Percentiles rank a stretch among this genome's conserved stretches.
phyloP scores from a whole-genome alignment of 1,140 invertebrate genomes.

The Microplitis mediator region DNA sequence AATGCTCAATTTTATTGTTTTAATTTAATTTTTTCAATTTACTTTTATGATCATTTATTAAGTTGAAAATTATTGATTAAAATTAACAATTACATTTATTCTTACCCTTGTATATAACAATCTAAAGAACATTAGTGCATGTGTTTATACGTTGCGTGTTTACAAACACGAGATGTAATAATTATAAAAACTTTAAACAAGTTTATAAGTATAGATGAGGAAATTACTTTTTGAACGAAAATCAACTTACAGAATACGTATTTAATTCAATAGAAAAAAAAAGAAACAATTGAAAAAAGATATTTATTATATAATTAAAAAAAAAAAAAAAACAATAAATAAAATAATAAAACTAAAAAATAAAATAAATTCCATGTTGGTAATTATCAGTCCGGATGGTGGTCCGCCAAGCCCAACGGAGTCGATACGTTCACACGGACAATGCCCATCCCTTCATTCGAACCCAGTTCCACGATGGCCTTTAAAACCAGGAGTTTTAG shows the following conservation, averaged over 20 bases:
- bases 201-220: background rate
- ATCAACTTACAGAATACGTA: background rate
- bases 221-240: background rate
- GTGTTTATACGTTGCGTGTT: background rate
- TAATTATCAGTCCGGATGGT: conserved; percentile 50
- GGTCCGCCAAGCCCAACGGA: conserved; percentile 55
- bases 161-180: background rate
- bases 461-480: conserved; percentile 83
- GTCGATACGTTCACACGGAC: conserved; percentile 49
- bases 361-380: conserved; percentile 12
- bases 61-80: background rate
- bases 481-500: conserved; percentile 83
- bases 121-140: background rate
- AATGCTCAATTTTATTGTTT: too few relatives aligned
- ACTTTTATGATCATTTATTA: too few relatives aligned
- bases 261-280: background rate
- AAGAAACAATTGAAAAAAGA: background rate
- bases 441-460: conserved; percentile 47
- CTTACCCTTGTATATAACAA: background rate
- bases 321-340: background rate
- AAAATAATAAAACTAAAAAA: background rate
- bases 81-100: background rate
- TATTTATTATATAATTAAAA: background rate
- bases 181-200: background rate
- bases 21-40: too few relatives aligned